Evolutionary conservation across 2,797 vertebrate genomes (phyloP).

Genomic region (Sparus aurata): DNA sequence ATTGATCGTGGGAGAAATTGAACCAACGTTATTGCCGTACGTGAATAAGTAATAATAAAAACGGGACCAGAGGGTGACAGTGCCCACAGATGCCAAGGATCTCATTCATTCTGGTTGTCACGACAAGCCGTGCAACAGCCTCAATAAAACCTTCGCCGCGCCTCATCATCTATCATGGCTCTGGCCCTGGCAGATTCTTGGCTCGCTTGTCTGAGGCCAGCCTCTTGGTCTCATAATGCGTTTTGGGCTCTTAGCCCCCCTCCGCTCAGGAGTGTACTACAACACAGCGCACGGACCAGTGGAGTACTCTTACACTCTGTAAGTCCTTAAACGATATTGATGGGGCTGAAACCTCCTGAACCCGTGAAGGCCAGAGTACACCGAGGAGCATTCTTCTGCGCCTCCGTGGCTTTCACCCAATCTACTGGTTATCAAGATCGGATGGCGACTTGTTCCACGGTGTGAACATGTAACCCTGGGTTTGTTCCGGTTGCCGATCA

Average conservation of each 20-base stretch:
- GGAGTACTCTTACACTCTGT: conserved; percentile 23
- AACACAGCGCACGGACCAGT: conserved; percentile 26
- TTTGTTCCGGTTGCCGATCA: conserved; percentile 66
- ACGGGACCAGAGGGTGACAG: conserved; percentile 36
- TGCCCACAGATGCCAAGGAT: conserved; percentile 55
- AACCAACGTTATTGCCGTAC: conserved; percentile 63
- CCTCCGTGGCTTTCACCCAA: conserved; percentile 58
- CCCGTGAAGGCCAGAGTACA: conserved; percentile 32
- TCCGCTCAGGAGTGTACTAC: conserved; percentile 10
- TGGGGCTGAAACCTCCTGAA: conserved; percentile 56
- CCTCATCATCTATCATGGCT: conserved; percentile 72
- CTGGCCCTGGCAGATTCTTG: conserved; percentile 67
- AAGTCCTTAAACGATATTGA: conserved; percentile 67
- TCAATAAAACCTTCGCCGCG: conserved; percentile 64
- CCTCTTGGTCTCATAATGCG: conserved; percentile 40
- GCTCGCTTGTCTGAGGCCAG: conserved; percentile 48
- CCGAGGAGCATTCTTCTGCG: conserved; percentile 34
- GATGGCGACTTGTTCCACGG: conserved; percentile 45
- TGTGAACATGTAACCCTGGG: conserved; percentile 43
- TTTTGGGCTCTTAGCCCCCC: conserved; percentile 32
- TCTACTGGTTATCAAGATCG: conserved; percentile 58
- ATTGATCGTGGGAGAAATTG: conserved; percentile 68
- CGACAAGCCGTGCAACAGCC: conserved; percentile 42
- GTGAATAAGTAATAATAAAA: conserved; percentile 73
- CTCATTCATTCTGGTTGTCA: conserved; percentile 71